A percentile compares a stretch with the other conserved stretches of the same genome.
These are phyloP conservation scores for Sarotherodon lohbergeri DNA, from an alignment of 2,113 vertebrate genomes.

Conservation along the genomic window DNA sequence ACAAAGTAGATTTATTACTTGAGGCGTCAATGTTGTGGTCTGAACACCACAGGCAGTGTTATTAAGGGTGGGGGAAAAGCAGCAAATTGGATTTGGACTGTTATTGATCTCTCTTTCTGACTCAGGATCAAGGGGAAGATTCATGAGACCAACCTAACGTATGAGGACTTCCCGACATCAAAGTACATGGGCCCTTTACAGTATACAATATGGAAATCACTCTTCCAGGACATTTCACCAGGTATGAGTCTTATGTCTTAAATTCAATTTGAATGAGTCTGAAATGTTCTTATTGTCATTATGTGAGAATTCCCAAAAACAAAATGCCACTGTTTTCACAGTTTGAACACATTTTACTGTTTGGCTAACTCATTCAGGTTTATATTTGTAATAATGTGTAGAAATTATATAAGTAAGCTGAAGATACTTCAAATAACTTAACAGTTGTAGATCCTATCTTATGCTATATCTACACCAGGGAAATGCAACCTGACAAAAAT, in stretches of 20 bases:
- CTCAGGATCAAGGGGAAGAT: slow-evolving; percentile 93
- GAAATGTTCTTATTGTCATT: not conserved
- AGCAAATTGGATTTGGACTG: slow-evolving; percentile 9
- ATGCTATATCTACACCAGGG: not conserved
- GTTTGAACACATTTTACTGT: not conserved
- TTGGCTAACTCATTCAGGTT: not conserved
- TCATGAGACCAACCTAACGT: slow-evolving; percentile 94
- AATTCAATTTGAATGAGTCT: not conserved
- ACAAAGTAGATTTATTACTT: slow-evolving; percentile 1
- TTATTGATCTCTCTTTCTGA: slow-evolving; percentile 45
- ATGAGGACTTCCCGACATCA: slow-evolving; percentile 96
- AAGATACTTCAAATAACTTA: not conserved
- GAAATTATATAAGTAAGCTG: not conserved
- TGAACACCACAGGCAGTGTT: not conserved
- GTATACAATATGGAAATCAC: slow-evolving; percentile 97
- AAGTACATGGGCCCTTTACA: slow-evolving; percentile 97
- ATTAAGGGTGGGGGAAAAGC: not conserved
- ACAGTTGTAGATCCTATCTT: not conserved
- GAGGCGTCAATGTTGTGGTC: not conserved
- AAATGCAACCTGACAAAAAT: not conserved
- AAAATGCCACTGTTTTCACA: not conserved
- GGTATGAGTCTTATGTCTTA: slow-evolving; percentile 68
- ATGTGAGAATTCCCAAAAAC: not conserved
- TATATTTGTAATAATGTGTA: not conserved
- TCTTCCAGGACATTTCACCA: slow-evolving; percentile 94